phyloP scores from a whole-genome alignment of 2,113 vertebrate species.

The Ibidorhyncha struthersii region DNA sequence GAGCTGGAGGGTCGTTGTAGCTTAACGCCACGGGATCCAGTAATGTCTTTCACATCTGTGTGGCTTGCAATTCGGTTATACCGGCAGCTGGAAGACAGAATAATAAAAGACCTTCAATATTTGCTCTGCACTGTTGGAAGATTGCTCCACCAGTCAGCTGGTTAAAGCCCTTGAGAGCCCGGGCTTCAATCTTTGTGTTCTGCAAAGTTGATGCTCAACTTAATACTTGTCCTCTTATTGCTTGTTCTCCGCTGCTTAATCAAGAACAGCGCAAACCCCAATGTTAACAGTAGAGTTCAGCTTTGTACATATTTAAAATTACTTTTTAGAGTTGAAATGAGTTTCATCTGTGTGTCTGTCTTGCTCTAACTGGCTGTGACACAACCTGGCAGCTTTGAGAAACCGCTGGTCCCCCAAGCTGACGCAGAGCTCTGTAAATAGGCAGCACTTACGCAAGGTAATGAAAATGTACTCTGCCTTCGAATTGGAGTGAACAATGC shows the following conservation, averaged over 20 bases:
- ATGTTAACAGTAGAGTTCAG: background rate
- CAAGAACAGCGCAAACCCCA: rapidly evolving
- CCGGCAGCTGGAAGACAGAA: background rate
- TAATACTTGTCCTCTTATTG: background rate
- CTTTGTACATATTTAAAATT: background rate
- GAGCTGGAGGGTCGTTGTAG: background rate
- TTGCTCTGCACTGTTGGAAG: background rate
- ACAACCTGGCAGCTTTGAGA: background rate
- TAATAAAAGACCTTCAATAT: background rate
- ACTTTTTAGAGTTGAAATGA: background rate
- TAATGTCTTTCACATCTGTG: background rate
- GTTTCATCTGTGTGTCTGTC: background rate
- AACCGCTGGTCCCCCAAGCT: background rate
- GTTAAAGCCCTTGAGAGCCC: background rate
- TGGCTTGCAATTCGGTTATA: background rate
- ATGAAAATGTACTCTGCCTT: background rate
- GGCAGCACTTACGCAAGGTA: background rate
- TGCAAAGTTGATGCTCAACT: background rate
- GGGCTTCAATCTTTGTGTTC: background rate
- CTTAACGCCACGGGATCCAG: background rate
- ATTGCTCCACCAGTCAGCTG: background rate
- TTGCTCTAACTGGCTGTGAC: background rate
- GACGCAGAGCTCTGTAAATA: background rate
- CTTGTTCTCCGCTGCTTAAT: background rate
- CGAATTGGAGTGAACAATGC: background rate